phyloP scores from a whole-genome alignment of 2,888 invertebrate genomes.

The Drosophila merina region DNA sequence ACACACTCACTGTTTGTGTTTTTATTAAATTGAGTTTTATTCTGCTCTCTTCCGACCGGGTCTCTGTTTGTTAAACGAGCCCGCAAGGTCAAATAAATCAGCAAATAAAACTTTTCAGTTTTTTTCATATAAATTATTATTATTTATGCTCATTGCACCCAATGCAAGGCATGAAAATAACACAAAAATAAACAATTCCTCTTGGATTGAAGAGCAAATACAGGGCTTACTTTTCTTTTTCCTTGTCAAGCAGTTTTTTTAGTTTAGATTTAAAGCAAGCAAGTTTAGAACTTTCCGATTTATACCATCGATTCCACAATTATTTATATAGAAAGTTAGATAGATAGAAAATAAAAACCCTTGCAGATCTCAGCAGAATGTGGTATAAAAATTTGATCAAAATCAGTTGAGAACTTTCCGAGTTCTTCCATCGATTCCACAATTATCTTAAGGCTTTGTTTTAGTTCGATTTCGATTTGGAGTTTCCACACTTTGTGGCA shows the following conservation, averaged over 20 bases:
- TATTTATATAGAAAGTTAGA: no score
- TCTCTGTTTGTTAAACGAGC: constrained; percentile 54
- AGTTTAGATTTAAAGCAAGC: background rate
- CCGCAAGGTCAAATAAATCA: constrained; percentile 71
- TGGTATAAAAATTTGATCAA: no score
- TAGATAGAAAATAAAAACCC: no score
- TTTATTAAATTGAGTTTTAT: constrained; percentile 39
- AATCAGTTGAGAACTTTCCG: no score
- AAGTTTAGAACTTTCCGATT: no score
- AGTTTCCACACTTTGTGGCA: background rate
- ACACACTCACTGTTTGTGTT: constrained; percentile 1
- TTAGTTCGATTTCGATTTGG: no score
- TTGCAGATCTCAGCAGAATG: no score
- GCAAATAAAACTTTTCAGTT: constrained; percentile 47
- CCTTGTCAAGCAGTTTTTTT: no score
- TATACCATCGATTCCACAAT: no score
- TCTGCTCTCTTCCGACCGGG: background rate
- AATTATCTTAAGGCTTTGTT: no score
- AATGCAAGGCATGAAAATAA: constrained; percentile 13
- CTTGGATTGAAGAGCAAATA: background rate
- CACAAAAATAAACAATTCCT: constrained; percentile 4
- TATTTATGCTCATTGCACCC: constrained; percentile 35
- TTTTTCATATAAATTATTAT: constrained; percentile 27
- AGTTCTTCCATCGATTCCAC: no score
- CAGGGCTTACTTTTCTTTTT: background rate